Evolutionary conservation across 2,888 invertebrate species (phyloP), one percentile per base, ranked within the genome.

Genomic region (Pegoplata infirma): DNA sequence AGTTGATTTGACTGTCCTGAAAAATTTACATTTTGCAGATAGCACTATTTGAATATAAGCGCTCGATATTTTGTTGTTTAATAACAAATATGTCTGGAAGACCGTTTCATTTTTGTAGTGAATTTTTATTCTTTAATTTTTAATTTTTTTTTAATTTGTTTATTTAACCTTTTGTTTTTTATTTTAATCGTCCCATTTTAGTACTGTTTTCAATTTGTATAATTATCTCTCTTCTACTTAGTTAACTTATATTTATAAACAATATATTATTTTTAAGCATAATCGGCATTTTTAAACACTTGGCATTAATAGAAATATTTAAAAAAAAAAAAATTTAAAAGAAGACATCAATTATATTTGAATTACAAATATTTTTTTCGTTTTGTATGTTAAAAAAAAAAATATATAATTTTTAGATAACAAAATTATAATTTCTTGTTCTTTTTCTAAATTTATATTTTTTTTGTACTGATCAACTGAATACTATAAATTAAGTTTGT

Each of bases 371-470:
- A n/a, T 40, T 25, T 21, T 23, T 36, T 14, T 58, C 16, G 17
- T 17, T 10, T 21, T 36, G 16, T 19, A 28, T 3, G 8, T 58
- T 32, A 17, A 32, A 32, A 28, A 16, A 28, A 56, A 64, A 68
- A 25, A 32, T 32, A 12, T 14, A 47, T 17, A 49, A 14, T 49
- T 49, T 72, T 61, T 53, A 61, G 55, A 61, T 53, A 53, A 36
- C 61, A 67, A 67, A 66, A 73, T 77, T 67, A 46, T 58, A 61
- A 66, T 44, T 46, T 73, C 63, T 72, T 72, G 66, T 72, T 77
- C 17, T 68, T 78, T 74, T 74, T 79, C 74, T 76, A 61, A 79
- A 66, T 76, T 73, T 68, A 63, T 51, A 56, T n/a, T 67, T 73
- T 61, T 55, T 58, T 44, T 46, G 51, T 40, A 36, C 25, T 58